Evolutionary conservation across 2,113 vertebrate genomes (phyloP), one percentile per base, ranked within the genome.

Genomic region (Salminus brasiliensis): DNA sequence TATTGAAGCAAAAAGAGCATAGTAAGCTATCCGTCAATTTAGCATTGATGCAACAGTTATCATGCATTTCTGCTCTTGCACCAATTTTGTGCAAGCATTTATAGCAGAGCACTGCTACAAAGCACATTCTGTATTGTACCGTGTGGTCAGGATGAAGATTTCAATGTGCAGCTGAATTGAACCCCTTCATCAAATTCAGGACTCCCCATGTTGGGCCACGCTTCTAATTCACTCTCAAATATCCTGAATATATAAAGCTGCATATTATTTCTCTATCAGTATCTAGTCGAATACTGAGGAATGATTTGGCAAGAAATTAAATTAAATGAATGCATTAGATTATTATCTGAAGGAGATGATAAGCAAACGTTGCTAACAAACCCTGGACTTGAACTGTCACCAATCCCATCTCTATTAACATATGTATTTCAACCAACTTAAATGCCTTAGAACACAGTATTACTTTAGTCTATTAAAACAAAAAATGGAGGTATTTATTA

Each of bases 11-110:
- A 21, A 21, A 3, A 52, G 16, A 52, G 47, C 47, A 52, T 21
- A 52, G n/a, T n/a, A n/a, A n/a, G n/a, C n/a, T n/a, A n/a, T 47
- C 45, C 12, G 47, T 13, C 52, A 23, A 25, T 25, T 55, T 55
- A 2, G 39, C 52, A 45, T n/a, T 27, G 11, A 76, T 23, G 53
- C 47, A 39, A 53, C 9, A 53, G 43, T 21, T 53, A 29, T 15
- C 63, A 77, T 77, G 75, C 75, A 55, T n/a, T 57, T 68, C 23
- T 23, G n/a, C 49, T 16, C 55, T 52, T 67, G 32, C 74, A 39
- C 32, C 39, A 55, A n/a, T 25, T 11, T 39, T 12, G 12, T 59
- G 55, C 36, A 47, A 63, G 30, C 74, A 76, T 66, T 39, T 66
- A 52, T 53, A 63, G 30, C 23, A 34, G 21, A 55, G 23, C 7